Base-by-base conservation (phyloP, 2,888 invertebrate genomes). In the Lottia scabra region DNA sequence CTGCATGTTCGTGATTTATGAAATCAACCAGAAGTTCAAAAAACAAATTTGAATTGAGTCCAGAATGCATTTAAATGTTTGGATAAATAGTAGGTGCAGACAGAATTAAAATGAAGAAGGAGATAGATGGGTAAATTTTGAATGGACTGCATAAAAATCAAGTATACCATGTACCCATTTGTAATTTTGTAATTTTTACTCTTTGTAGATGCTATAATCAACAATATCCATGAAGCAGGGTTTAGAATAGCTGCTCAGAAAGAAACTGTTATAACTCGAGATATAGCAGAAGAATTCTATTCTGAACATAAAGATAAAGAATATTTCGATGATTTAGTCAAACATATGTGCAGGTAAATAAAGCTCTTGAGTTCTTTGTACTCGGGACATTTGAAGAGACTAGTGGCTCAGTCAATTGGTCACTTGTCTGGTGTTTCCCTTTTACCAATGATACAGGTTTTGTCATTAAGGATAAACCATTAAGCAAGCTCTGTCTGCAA, bases 191-290 rank as follows among this genome's bases (percentile, higher is more conserved):
- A 38, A 8, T 6, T 10, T 46, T 63, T 27, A 16, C 16, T 68
- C 46, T 44, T 76, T 79, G 63, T 80, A 88, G 89, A 89, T 78
- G 87, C 86, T 26, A 90, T 90, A 73, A 84, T 90, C 70, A 78
- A 85, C 10, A 87, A 82, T 75, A 88, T 90, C 68, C 84, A 87
- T 38, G 86, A 89, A 63, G 86, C 87, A 30, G 89, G 89, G 13
- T 90, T 89, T 79, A 82, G 83, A 72, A 87, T 90, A 63, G 88
- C 89, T 26, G 88, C 88, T 10, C 80, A 83, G 67, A 87, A 89
- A 78, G 89, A 89, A 73, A 85, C 87, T 4, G 78, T 78, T 48
- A 76, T 90, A 71, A 85, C 87, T 1, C 70, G 67, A 71, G 86
- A 87, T 5, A 82, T 88, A 30, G 88, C 87, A 2, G 82, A 86